Evolutionary conservation across 2,797 vertebrate species (phyloP), one percentile per base, ranked within the genome.

Genomic region (Staurois parvus): DNA sequence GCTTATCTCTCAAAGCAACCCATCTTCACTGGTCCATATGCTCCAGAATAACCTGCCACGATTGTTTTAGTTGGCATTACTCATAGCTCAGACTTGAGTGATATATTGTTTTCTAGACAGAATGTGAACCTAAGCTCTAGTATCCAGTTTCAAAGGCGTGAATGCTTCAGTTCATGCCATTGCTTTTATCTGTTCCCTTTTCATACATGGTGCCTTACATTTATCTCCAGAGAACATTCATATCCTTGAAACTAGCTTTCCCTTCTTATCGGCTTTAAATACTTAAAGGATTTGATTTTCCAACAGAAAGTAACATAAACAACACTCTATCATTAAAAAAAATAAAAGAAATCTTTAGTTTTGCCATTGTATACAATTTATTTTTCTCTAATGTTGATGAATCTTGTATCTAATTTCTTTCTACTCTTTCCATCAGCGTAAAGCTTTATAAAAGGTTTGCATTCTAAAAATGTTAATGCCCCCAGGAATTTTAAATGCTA

Each of bases 91-190:
- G 45, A 81, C 70, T 75, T 64, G 13, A 48, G 56, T 67, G 62
- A 83, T 67, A 42, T 82, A 74, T 83, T 74, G 69, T 83, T 24
- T 83, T 81, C 37, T 72, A 67, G 10, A 17, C 56, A 75, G 72
- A 83, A 76, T 74, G 59, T 83, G 34, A 76, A 15, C 26, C 37
- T 75, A 72, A 66, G 59, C 81, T 74, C 62, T 62, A 67, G 62
- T 75, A 32, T 81, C 70, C 11, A 73, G 56, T 81, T 72, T 81
- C 79, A 81, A 73, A 81, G 79, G 69, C 72, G 37, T 81, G 3
- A 40, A 62, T 59, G 72, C 72, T 73, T 81, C 1, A 21, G 40
- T 81, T 66, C 9, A 2, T 79, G 67, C 30, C 30, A 37, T n/a
- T 72, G 69, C 52, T 81, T 62, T 42, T 42, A 81, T 81, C 69